Evolutionary conservation across 2,113 vertebrate genomes (phyloP).

Genomic region (Turdus rufiventris): DNA sequence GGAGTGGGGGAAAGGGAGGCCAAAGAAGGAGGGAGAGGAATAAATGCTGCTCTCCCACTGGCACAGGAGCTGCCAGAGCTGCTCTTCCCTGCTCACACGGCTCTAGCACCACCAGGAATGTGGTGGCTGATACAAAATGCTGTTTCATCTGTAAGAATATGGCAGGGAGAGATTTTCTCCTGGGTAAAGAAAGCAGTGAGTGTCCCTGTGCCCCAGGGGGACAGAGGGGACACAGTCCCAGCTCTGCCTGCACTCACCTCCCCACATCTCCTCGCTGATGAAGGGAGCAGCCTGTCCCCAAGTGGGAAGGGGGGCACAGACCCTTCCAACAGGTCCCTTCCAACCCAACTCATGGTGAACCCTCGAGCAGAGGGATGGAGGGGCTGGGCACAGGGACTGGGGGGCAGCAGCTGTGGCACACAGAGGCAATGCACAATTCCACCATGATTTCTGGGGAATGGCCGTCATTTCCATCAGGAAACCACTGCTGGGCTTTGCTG

Average conservation of each 20-base stretch:
- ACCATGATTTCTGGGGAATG: not conserved
- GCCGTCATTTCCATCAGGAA: not conserved
- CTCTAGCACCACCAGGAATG: slow-evolving; percentile 12
- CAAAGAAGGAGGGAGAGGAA: not conserved
- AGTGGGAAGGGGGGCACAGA: not conserved
- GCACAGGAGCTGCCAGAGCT: not conserved
- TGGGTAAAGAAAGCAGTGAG: not conserved
- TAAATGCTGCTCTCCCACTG: not conserved
- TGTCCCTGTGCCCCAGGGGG: accelerated
- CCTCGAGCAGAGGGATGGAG: not conserved
- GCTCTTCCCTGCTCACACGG: not conserved
- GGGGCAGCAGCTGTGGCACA: not conserved
- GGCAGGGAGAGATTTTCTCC: not conserved
- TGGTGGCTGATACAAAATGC: not conserved
- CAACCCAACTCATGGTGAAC: not conserved
- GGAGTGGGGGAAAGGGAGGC: not conserved
- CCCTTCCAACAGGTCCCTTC: not conserved
- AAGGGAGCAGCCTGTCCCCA: not conserved
- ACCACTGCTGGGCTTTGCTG: not conserved
- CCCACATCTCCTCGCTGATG: accelerated
- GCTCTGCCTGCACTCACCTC: not conserved
- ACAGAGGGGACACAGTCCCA: not conserved
- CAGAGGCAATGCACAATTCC: not conserved
- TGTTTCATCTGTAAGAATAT: not conserved
- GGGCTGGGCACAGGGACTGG: not conserved